Evolutionary conservation across 1,140 invertebrate genomes (phyloP).

Genomic region (Sminthurinus signatus): DNA sequence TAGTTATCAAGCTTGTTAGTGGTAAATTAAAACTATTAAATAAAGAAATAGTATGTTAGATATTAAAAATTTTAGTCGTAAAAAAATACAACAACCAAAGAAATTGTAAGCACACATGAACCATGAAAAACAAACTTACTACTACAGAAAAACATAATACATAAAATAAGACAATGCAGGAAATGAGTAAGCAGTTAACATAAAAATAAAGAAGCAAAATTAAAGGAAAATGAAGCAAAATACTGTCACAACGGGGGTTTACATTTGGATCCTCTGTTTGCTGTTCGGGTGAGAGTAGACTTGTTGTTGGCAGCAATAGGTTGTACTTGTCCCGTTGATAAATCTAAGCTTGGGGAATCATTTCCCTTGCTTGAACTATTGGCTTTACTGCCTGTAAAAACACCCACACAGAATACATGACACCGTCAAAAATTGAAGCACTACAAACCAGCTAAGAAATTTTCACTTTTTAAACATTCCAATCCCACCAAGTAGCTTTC

Average conservation of each 20-base stretch:
- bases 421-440: conserved; percentile 20
- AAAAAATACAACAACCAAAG: too few relatives aligned
- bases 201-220: neutral
- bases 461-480: conserved; percentile 2
- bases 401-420: conserved; percentile 30
- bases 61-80: too few relatives aligned
- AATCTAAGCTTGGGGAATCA: conserved; percentile 29
- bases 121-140: too few relatives aligned
- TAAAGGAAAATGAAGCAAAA: neutral
- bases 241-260: conserved; percentile 9
- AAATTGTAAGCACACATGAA: too few relatives aligned
- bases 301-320: conserved; percentile 23
- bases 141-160: too few relatives aligned
- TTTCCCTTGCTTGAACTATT: conserved; percentile 43
- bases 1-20: too few relatives aligned
- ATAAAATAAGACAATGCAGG: neutral
- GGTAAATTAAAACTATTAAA: too few relatives aligned
- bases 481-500: conserved; percentile 12
- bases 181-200: neutral
- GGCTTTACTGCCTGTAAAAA: conserved; percentile 45
- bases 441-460: conserved; percentile 18
- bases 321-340: conserved; percentile 21
- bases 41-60: too few relatives aligned
- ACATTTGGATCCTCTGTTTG: conserved; percentile 39
- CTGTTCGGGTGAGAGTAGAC: conserved; percentile 27